These are phyloP conservation scores for Tetrax tetrax DNA, from an alignment of 2,113 vertebrate genomes.

Conservation along the genomic window DNA sequence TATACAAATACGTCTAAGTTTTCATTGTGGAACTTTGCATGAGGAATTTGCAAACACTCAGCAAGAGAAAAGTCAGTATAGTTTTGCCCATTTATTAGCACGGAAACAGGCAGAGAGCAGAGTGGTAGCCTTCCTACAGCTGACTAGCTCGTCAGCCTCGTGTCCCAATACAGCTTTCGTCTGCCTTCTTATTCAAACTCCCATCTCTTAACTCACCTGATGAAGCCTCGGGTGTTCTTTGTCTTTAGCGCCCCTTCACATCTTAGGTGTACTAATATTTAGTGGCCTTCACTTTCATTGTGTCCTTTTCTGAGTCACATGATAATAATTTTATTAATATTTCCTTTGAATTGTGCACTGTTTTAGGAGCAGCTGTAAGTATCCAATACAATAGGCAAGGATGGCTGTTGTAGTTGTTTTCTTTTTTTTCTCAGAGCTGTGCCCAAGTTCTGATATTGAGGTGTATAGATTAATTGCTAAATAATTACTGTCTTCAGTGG, in stretches of 20 bases:
- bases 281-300: background rate
- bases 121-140: background rate
- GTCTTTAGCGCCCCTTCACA: background rate
- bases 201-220: background rate
- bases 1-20: background rate
- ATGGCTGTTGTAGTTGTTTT: rapidly evolving
- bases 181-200: background rate
- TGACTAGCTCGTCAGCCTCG: background rate
- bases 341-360: background rate
- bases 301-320: background rate
- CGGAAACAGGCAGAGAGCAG: background rate
- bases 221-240: background rate
- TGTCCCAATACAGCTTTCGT: background rate
- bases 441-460: background rate
- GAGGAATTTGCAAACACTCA: background rate
- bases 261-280: background rate
- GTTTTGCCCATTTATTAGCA: background rate
- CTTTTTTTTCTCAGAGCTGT: background rate
- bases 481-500: background rate
- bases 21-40: background rate
- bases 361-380: background rate
- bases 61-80: background rate
- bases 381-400: background rate
- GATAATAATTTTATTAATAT: background rate
- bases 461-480: background rate